These are phyloP conservation scores for Sesia bembeciformis DNA, from an alignment of 2,888 invertebrate genomes.

Conservation along the genomic window DNA sequence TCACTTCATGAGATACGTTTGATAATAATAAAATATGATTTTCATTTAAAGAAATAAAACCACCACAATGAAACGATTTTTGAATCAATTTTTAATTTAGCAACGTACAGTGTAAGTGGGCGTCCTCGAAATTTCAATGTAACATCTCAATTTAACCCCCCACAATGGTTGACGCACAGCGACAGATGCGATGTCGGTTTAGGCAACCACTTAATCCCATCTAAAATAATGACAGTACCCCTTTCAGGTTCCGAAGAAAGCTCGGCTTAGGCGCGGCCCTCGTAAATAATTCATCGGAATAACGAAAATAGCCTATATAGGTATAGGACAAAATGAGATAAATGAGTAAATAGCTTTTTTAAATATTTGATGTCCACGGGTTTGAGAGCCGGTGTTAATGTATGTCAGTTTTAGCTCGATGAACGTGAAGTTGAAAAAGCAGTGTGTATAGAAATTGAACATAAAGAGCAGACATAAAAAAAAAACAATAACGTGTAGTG, in stretches of 20 bases:
- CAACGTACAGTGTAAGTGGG: slow-evolving; percentile 2
- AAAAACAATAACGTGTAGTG: too few relatives aligned
- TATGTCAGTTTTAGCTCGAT: too few relatives aligned
- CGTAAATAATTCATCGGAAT: slow-evolving; percentile 13
- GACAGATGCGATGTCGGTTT: slow-evolving; percentile 19
- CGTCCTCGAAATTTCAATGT: neutral
- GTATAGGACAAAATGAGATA: neutral
- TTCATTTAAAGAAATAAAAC: too few relatives aligned
- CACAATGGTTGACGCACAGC: slow-evolving; percentile 19
- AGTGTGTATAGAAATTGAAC: too few relatives aligned
- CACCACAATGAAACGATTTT: slow-evolving; percentile 9
- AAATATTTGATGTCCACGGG: neutral
- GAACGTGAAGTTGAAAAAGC: too few relatives aligned
- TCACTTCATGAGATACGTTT: too few relatives aligned
- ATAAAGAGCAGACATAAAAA: too few relatives aligned
- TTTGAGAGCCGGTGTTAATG: too few relatives aligned
- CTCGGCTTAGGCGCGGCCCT: slow-evolving; percentile 6
- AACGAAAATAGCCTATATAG: neutral
- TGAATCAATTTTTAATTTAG: slow-evolving; percentile 3
- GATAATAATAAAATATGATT: too few relatives aligned
- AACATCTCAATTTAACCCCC: neutral
- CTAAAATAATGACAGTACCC: slow-evolving; percentile 27
- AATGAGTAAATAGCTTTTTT: neutral
- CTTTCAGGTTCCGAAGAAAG: slow-evolving; percentile 10
- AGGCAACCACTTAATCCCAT: slow-evolving; percentile 29